Conservation (phyloP, 2,113 vertebrate species). For the Colius striatus region DNA sequence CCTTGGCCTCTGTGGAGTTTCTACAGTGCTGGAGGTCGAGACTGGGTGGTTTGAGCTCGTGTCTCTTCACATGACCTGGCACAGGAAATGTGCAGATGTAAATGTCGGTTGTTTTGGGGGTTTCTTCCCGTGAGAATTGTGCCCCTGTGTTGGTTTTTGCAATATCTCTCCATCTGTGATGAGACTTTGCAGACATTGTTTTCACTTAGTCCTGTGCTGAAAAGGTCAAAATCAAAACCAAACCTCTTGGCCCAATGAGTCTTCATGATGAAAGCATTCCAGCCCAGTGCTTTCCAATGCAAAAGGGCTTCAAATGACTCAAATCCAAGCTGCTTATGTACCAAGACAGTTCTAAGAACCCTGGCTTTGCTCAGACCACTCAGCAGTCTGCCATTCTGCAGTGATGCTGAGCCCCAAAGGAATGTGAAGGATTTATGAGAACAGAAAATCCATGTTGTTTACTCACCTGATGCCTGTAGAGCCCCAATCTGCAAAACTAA, state of each 20-base stretch:
- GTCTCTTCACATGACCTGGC: neutral
- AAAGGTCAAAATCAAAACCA: neutral
- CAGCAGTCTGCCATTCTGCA: rapidly evolving
- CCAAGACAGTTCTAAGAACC: neutral
- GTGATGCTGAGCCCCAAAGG: neutral
- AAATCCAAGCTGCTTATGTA: neutral
- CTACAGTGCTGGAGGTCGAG: neutral
- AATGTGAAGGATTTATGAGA: neutral
- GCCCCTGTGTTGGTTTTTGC: neutral
- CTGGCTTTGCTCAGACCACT: neutral
- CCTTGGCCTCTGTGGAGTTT: neutral
- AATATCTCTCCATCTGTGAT: neutral
- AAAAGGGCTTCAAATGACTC: neutral
- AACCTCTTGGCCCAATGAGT: neutral
- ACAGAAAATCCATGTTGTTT: neutral
- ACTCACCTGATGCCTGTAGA: neutral
- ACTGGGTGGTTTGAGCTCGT: neutral
- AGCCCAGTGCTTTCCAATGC: neutral
- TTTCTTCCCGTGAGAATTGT: neutral
- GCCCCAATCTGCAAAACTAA: neutral
- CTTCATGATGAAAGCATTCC: neutral
- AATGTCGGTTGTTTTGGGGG: neutral
- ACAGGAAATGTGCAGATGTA: neutral
- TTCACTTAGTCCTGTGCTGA: neutral
- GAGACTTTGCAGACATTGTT: neutral